Percentiles rank a stretch among this genome's conserved stretches.
Conservation (phyloP, 2,888 invertebrate species). For the Polydrusus cervinus region DNA sequence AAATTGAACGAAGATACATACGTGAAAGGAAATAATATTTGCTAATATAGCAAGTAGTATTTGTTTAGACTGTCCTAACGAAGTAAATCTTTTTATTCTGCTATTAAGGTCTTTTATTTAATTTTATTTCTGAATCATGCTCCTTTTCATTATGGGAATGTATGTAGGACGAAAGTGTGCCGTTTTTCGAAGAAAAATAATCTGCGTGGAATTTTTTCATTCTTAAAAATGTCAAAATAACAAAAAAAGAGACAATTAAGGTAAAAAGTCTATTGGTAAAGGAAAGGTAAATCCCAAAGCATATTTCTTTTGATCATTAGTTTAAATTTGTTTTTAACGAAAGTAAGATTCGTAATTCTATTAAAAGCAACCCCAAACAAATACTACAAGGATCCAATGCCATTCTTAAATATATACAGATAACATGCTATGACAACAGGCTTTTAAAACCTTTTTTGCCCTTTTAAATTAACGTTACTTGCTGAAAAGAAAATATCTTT, state of each 20-base stretch:
- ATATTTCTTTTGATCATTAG: slow-evolving; percentile 22
- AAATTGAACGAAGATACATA: slow-evolving; percentile 45
- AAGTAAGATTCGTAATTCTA: slow-evolving; percentile 4
- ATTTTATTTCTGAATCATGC: slow-evolving; percentile 16
- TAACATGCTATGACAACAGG: slow-evolving; percentile 13
- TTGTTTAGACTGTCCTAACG: slow-evolving; percentile 37
- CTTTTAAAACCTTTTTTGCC: background rate
- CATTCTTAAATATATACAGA: background rate
- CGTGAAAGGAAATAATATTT: slow-evolving; percentile 50
- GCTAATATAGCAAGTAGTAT: slow-evolving; percentile 34
- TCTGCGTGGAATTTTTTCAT: background rate
- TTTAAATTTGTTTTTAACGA: background rate
- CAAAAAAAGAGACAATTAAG: slow-evolving; percentile 3
- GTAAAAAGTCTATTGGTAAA: background rate
- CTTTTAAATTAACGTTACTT: background rate
- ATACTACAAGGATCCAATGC: background rate
- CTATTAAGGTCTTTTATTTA: slow-evolving; percentile 12
- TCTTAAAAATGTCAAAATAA: slow-evolving; percentile 14
- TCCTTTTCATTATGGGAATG: background rate
- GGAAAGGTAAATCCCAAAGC: background rate
- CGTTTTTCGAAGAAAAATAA: background rate
- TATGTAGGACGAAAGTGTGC: slow-evolving; percentile 5
- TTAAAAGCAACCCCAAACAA: slow-evolving; percentile 23
- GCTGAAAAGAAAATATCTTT: background rate
- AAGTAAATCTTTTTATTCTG: slow-evolving; percentile 28